These are phyloP conservation scores for Sinosuthora webbiana DNA, from an alignment of 2,113 vertebrate genomes.

Conservation along the genomic window DNA sequence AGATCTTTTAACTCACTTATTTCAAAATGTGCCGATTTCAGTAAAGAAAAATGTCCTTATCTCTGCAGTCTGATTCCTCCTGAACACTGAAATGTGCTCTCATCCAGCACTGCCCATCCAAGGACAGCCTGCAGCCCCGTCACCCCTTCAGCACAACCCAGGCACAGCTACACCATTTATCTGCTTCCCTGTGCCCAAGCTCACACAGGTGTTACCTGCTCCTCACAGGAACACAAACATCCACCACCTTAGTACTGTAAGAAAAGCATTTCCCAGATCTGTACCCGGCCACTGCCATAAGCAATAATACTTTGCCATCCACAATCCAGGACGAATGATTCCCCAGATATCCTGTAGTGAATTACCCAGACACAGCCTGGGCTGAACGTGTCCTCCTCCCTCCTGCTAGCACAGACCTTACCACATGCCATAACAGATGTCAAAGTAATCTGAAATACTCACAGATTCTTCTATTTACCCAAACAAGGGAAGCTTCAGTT, in stretches of 20 bases:
- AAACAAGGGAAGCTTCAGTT: background rate
- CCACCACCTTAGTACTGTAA: background rate
- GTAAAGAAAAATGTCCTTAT: background rate
- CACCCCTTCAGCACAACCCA: background rate
- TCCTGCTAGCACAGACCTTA: background rate
- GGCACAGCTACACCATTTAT: fast-evolving
- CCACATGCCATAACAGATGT: background rate
- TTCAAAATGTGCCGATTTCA: background rate
- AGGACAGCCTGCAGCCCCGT: background rate
- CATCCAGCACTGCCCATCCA: background rate
- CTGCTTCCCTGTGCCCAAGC: background rate
- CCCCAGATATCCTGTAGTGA: background rate
- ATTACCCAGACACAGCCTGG: background rate
- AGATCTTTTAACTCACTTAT: background rate
- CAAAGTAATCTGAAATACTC: background rate
- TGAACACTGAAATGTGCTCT: background rate
- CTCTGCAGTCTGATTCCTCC: background rate
- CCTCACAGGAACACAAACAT: background rate
- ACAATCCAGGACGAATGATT: background rate
- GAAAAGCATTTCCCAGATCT: background rate
- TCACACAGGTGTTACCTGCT: background rate
- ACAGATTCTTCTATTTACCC: slow-evolving; percentile 19
- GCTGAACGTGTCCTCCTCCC: background rate
- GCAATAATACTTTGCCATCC: background rate
- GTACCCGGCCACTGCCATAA: background rate